Evolutionary conservation across 2,113 vertebrate species (phyloP).

Genomic region (Physeter macrocephalus): DNA sequence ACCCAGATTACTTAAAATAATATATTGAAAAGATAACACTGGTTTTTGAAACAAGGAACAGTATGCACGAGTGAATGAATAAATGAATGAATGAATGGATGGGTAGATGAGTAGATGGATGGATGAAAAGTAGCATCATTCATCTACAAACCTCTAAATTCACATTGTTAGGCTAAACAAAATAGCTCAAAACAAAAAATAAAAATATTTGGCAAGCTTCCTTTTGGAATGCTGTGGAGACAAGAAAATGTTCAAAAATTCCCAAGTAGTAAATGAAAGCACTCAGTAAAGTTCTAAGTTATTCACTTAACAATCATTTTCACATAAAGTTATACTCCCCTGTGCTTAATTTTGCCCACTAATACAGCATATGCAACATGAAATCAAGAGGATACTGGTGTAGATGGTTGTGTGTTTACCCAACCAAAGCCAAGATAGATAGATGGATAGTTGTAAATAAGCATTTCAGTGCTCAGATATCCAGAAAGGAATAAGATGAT

Average conservation of each 20-base stretch:
- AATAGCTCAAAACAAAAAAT: background rate
- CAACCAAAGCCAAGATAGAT: background rate
- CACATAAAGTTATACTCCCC: background rate
- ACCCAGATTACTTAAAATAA: background rate
- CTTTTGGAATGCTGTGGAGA: background rate
- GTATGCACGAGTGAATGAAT: background rate
- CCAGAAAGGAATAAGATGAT: background rate
- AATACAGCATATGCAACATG: background rate
- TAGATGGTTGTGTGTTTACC: background rate
- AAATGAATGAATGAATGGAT: background rate
- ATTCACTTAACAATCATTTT: background rate
- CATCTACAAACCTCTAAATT: background rate
- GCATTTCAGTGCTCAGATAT: background rate
- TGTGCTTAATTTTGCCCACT: background rate
- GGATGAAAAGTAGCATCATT: background rate
- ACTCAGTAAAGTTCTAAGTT: background rate
- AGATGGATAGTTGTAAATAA: background rate
- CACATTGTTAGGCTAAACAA: background rate
- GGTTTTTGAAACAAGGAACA: background rate
- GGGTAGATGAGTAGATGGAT: background rate
- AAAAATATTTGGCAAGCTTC: background rate
- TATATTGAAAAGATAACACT: background rate
- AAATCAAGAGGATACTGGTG: background rate
- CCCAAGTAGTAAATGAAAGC: background rate
- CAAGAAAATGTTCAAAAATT: slow-evolving; percentile 1